These are phyloP conservation scores for Corythoichthys haematopterus DNA, from an alignment of 2,113 vertebrate species.

Conservation along the genomic window DNA sequence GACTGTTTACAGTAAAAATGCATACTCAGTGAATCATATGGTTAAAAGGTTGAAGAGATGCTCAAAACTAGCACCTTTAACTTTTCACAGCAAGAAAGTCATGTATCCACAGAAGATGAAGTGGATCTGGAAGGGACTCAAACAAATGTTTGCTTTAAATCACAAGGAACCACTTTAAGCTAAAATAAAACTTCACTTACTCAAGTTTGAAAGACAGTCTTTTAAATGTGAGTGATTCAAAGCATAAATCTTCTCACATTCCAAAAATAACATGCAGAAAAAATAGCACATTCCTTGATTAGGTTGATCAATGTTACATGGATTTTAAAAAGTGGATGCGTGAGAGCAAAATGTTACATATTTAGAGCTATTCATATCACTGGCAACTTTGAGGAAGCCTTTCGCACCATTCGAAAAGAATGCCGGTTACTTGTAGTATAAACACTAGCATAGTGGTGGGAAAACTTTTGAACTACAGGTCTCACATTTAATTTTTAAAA, in stretches of 20 bases:
- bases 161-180: constrained; percentile 2
- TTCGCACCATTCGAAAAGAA: too few species aligned
- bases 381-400: neutral
- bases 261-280: constrained; percentile 5
- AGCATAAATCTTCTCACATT: constrained; percentile 11
- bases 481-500: too few species aligned
- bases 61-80: constrained; percentile 14
- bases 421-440: too few species aligned
- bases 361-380: neutral
- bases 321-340: neutral
- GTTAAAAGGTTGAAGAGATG: neutral
- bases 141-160: neutral
- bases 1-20: neutral
- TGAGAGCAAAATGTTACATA: too few species aligned
- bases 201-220: neutral
- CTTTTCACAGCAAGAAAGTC: constrained; percentile 12
- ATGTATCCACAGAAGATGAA: neutral
- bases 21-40: constrained; percentile 16
- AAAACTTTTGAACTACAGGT: too few species aligned
- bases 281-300: neutral
- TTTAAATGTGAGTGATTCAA: neutral
- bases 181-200: constrained; percentile 4
- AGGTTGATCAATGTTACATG: neutral
- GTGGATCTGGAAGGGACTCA: constrained; percentile 7
- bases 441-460: too few species aligned